Evolutionary conservation across 1,140 invertebrate species (phyloP).

Genomic region (Aleiodes sp.): DNA sequence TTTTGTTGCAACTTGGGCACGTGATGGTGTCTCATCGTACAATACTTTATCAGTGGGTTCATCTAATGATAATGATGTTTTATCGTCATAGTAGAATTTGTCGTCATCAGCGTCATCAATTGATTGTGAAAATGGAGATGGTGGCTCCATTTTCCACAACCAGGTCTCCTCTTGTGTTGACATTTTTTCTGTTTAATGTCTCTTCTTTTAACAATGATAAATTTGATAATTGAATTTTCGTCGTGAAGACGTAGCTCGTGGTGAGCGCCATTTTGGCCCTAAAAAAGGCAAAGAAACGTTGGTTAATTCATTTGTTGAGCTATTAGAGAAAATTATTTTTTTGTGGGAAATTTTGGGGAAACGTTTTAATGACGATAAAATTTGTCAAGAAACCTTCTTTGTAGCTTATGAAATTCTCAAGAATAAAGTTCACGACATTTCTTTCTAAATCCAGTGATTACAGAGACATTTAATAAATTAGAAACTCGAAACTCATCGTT

Average conservation of each 20-base stretch:
- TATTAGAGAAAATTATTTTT: neutral
- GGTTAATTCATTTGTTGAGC: neutral
- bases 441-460: too few species aligned
- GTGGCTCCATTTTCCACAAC: constrained; percentile 65
- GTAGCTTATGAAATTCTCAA: too few species aligned
- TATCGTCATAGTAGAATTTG: constrained; percentile 50
- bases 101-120: constrained; percentile 48
- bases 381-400: too few species aligned
- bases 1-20: constrained; percentile 58
- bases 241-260: constrained; percentile 52
- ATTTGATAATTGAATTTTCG: constrained; percentile 52
- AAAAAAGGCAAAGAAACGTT: constrained; percentile 24
- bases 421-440: too few species aligned
- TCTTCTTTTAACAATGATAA: constrained; percentile 43
- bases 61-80: constrained; percentile 43
- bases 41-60: constrained; percentile 41
- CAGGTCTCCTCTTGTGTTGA: constrained; percentile 52
- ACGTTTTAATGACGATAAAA: too few species aligned
- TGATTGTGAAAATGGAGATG: constrained; percentile 58
- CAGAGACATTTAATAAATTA: too few species aligned
- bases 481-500: too few species aligned
- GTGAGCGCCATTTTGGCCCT: constrained; percentile 59
- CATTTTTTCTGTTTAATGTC: constrained; percentile 46
- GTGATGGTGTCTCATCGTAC: constrained; percentile 48
- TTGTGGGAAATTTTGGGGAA: neutral